A percentile compares a stretch with the other conserved stretches of the same genome.
Evolutionary conservation across 2,888 invertebrate genomes (phyloP).

Genomic region (Chymomyza procnemis): DNA sequence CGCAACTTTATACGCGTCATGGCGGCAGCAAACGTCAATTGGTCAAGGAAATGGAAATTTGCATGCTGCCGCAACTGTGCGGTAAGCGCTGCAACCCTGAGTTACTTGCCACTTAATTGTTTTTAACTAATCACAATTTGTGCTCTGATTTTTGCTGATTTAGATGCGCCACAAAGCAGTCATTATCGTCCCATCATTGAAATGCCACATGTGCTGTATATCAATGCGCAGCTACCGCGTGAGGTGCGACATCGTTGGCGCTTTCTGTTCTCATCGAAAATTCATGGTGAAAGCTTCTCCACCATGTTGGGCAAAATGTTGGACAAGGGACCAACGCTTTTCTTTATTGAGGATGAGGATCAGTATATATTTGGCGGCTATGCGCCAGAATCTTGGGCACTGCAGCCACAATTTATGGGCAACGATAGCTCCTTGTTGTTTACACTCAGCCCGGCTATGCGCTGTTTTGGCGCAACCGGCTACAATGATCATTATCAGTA

Average conservation of each 20-base stretch:
- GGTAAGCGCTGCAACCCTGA: constrained; percentile 30
- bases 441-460: constrained; percentile 88
- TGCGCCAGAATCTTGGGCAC: constrained; percentile 87
- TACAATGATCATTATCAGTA: constrained; percentile 96
- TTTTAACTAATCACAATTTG: background rate
- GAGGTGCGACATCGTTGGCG: constrained; percentile 89
- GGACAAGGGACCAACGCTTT: constrained; percentile 89
- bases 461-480: constrained; percentile 87
- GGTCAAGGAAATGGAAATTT: constrained; percentile 54
- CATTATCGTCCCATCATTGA: constrained; percentile 87
- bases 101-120: background rate
- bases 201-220: constrained; percentile 87
- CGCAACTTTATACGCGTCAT: constrained; percentile 79
- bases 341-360: constrained; percentile 89
- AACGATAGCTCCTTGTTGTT: constrained; percentile 89
- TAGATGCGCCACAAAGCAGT: constrained; percentile 85
- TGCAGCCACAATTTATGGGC: constrained; percentile 88
- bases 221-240: constrained; percentile 88
- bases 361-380: constrained; percentile 94
- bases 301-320: constrained; percentile 86
- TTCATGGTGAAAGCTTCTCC: constrained; percentile 94
- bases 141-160: background rate
- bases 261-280: constrained; percentile 90
- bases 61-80: constrained; percentile 53
- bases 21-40: constrained; percentile 54